Percentiles rank a stretch among this genome's conserved stretches.
Conservation (phyloP, 2,797 vertebrate species). For the Lutjanus argentimaculatus region DNA sequence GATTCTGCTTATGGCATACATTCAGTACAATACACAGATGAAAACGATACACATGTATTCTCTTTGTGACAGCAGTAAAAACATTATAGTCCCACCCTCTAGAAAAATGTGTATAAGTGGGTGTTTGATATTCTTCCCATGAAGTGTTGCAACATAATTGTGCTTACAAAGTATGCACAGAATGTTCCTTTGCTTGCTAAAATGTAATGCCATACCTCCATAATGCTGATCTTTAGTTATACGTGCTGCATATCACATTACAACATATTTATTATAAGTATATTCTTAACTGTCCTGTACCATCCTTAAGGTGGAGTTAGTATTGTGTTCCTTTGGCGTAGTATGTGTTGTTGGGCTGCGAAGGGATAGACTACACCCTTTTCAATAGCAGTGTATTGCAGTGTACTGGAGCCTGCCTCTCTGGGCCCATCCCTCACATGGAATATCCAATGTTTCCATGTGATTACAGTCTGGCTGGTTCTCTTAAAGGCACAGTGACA, state of each 20-base stretch:
- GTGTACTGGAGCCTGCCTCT: conserved; percentile 21
- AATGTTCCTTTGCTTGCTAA: neutral
- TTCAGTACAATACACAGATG: neutral
- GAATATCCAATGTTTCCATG: conserved; percentile 49
- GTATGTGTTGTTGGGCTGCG: conserved; percentile 3
- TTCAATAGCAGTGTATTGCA: neutral
- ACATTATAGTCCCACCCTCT: neutral
- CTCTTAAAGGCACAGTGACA: conserved; percentile 66
- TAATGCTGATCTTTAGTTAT: neutral
- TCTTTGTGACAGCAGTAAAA: neutral
- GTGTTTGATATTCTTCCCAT: neutral
- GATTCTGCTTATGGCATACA: neutral
- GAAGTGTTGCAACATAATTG: conserved; percentile 12
- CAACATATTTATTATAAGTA: neutral
- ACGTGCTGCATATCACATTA: neutral
- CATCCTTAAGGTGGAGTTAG: neutral
- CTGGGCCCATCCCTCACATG: conserved; percentile 63
- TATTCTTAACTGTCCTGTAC: neutral
- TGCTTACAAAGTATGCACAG: neutral
- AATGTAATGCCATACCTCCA: accelerated
- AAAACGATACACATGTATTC: neutral
- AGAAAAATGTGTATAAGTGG: neutral
- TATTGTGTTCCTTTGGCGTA: neutral
- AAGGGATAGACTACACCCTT: conserved; percentile 13
- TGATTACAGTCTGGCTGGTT: conserved; percentile 36